Evolutionary conservation across 2,888 invertebrate genomes (phyloP), one percentile per base, ranked within the genome.

Genomic region (Herminia tarsipennalis): DNA sequence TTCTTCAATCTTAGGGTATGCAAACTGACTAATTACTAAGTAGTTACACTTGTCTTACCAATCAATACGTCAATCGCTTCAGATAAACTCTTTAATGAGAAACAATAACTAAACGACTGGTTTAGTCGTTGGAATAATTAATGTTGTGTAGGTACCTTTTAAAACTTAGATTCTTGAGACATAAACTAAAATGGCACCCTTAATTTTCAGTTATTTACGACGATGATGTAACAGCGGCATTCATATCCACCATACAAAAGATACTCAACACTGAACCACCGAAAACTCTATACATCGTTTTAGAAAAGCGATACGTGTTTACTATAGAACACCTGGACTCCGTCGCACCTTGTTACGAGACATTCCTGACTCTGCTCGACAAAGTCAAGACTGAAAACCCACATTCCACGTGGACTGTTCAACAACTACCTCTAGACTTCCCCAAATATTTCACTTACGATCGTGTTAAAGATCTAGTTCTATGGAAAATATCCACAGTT

Each of bases 281-380:
- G n/a, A 95, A 94, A 76, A 92, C 88, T 0, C 83, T 96, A 13
- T 96, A 95, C 68, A 88, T 97, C 18, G 96, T 96, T 1, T 73
- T 97, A 56, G 97, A 98, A 77, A 97, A 97, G 77, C 94, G 97
- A 37, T 97, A 94, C 78, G 97, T 97, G 4, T 98, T 97, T 73
- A 97, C 97, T 0, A 80, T 96, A 56, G 93, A 94, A 8, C 96
- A 97, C 68, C 92, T 96, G 78, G 96, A 97, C 53, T 93, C 95
- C 0, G 94, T 94, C n/a, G 97, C 97, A 0, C 97, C 97, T 0
- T 97, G 97, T 87, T 97, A 96, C 71, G 97, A 97, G 72, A 95
- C 96, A 87, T 97, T 97, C 85, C 83, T 96, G 0, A 90, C 93
- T 20, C 86, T 94, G 49, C 68, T 95, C 8, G 86, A 92, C 43